These are phyloP conservation scores for Onychomys arenicola DNA, from an alignment of 2,797 vertebrate species.

Conservation along the genomic window DNA sequence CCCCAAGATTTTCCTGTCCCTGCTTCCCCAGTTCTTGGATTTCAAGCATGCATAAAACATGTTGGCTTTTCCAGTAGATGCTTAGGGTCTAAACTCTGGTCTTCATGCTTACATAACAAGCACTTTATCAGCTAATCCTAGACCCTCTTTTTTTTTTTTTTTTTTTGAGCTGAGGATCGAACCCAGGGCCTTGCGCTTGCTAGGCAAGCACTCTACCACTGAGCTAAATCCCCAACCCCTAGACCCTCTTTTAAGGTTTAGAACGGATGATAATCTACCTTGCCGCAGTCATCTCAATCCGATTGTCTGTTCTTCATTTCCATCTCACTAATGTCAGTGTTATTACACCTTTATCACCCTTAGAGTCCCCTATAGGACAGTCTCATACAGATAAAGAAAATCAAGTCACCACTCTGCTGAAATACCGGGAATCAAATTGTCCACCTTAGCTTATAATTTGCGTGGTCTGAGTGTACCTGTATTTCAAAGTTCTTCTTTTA, in stretches of 20 bases:
- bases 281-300: not conserved
- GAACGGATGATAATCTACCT: not conserved
- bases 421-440: slow-evolving; percentile 3
- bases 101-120: not conserved
- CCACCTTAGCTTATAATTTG: not conserved
- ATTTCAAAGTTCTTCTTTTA: not conserved
- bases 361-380: not conserved
- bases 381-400: not conserved
- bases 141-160: not conserved
- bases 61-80: not conserved
- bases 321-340: not conserved
- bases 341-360: not conserved
- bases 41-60: not conserved
- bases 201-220: too few relatives aligned
- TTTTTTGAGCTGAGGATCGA: too few relatives aligned
- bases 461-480: not conserved
- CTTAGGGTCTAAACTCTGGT: not conserved
- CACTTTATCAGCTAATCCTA: not conserved
- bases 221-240: too few relatives aligned
- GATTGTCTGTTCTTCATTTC: not conserved
- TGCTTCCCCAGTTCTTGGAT: not conserved
- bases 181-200: too few relatives aligned
- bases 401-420: not conserved
- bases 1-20: not conserved
- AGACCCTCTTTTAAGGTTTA: not conserved